A percentile compares a stretch with the other conserved stretches of the same genome.
Conservation (phyloP, 2,888 invertebrate genomes). For the Sinelater perroti region DNA sequence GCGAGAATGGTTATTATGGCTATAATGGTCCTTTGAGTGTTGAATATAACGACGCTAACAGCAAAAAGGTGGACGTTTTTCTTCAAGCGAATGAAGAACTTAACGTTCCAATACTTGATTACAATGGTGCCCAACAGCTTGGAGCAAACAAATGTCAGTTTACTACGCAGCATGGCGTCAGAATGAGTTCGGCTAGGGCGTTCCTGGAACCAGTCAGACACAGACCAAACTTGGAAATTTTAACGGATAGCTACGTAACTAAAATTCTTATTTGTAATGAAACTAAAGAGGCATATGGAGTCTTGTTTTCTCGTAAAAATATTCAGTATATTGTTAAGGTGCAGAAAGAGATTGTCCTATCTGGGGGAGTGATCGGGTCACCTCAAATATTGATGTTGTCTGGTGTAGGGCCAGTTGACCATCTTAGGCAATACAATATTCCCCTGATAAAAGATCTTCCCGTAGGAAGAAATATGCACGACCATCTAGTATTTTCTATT, state of each 20-base stretch:
- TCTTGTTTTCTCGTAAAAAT: slow-evolving; percentile 63
- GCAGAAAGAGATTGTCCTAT: slow-evolving; percentile 74
- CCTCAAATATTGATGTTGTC: slow-evolving; percentile 48
- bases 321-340: slow-evolving; percentile 63
- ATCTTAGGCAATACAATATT: slow-evolving; percentile 42
- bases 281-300: slow-evolving; percentile 64
- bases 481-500: slow-evolving; percentile 45
- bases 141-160: slow-evolving; percentile 72
- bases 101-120: slow-evolving; percentile 67
- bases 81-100: slow-evolving; percentile 67
- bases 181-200: slow-evolving; percentile 68
- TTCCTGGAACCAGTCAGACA: slow-evolving; percentile 65
- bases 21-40: slow-evolving; percentile 14
- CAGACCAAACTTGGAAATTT: slow-evolving; percentile 67
- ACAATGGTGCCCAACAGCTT: slow-evolving; percentile 67
- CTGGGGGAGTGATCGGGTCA: slow-evolving; percentile 79
- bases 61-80: slow-evolving; percentile 54
- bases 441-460: slow-evolving; percentile 43
- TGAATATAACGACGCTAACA: slow-evolving; percentile 5
- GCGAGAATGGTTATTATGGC: slow-evolving; percentile 16
- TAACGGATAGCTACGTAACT: slow-evolving; percentile 64
- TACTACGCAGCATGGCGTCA: slow-evolving; percentile 67
- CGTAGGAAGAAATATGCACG: slow-evolving; percentile 42
- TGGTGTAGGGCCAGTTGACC: slow-evolving; percentile 47
- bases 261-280: slow-evolving; percentile 65